Evolutionary conservation across 2,888 invertebrate species (phyloP), one percentile per base, ranked within the genome.

Genomic region (Lumbricus terrestris): DNA sequence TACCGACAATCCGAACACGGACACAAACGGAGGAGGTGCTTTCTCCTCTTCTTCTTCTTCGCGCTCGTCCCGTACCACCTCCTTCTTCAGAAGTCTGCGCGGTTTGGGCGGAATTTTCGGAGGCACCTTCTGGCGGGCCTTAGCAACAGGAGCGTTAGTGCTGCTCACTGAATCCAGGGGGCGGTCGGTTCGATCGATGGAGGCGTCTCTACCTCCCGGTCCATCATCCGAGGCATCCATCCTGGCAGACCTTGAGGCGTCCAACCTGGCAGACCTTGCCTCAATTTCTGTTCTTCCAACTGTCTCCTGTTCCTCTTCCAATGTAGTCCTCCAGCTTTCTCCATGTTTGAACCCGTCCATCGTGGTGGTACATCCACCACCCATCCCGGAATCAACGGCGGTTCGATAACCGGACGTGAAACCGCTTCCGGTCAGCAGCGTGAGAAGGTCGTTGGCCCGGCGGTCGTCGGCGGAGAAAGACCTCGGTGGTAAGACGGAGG

Each of bases 1-100:
- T 6, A 91, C 89, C n/a, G 47, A n/a, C 20, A 91, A n/a, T 15
- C 90, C 89, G 82, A 83, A 90, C 29, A 90, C 38, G 38, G 89
- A 85, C 6, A 85, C 85, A 23, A 85, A 34, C 35, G 6, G 85
- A 34, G 85, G 85, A 34, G 18, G 13, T 15, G 6, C 18, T 37
- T 85, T 35, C 35, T 85, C 8, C 35, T 85, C 35, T 2, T n/a
- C 82, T n/a, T n/a, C n/a, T n/a, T n/a, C n/a, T n/a, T n/a, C n/a
- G n/a, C n/a, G n/a, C 13, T 89, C 42, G n/a, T 88, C 85, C 90
- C 23, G 85, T 42, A 47, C 85, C 85, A 29, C 89, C 29, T 5
- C 15, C 11, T 33, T 83, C 83, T 33, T 33, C 33, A 15, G 35
- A 34, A 8, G 15, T 47, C 16, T 47, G 1, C 34, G n/a, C 3